These are phyloP conservation scores for Trochalopteron elliotii DNA, from an alignment of 2,113 vertebrate species.

Conservation along the genomic window DNA sequence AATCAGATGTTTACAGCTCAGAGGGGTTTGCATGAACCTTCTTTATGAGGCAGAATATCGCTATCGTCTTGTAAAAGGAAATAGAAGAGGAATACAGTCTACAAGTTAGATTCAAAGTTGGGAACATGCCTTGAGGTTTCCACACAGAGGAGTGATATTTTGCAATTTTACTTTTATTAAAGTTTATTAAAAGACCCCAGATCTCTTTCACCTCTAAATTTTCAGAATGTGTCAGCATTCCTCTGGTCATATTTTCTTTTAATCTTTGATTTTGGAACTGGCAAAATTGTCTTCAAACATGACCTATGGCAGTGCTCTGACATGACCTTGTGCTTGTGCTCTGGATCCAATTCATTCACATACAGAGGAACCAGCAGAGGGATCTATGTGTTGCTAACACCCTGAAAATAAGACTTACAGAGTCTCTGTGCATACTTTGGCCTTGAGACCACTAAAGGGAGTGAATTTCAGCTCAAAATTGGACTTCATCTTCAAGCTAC, in stretches of 20 bases:
- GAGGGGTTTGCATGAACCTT: neutral
- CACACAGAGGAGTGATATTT: fast-evolving
- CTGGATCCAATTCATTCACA: neutral
- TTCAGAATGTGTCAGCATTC: neutral
- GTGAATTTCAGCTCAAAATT: neutral
- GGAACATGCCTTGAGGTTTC: neutral
- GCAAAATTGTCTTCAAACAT: neutral
- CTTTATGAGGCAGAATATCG: neutral
- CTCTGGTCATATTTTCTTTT: neutral
- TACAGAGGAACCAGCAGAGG: neutral
- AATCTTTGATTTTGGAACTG: neutral
- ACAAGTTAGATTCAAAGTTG: neutral
- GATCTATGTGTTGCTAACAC: neutral
- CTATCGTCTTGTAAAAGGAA: neutral
- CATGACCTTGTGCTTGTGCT: neutral
- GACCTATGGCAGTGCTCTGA: neutral
- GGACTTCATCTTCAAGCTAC: neutral
- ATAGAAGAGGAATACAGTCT: neutral
- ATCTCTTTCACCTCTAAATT: neutral
- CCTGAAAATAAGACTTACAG: neutral
- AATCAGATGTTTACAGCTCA: neutral
- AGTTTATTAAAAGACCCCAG: neutral
- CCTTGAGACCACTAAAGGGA: neutral
- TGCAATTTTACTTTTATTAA: neutral
- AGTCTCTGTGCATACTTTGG: neutral